These are phyloP conservation scores for Drosophila austrosaltans DNA, from an alignment of 2,888 invertebrate genomes.

Conservation along the genomic window DNA sequence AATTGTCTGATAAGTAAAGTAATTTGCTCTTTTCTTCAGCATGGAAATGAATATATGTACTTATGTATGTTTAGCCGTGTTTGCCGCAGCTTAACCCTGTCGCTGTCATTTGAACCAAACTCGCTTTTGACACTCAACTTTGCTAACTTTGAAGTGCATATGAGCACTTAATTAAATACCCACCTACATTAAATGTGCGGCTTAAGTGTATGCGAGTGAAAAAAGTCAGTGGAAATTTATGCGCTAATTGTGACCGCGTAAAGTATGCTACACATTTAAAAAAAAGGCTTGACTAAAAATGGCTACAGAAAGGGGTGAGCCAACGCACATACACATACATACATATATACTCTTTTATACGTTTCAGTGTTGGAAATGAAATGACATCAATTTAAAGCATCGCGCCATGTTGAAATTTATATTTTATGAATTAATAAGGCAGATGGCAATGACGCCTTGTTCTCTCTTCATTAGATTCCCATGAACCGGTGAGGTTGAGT, in stretches of 20 bases:
- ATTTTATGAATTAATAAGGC: conserved; percentile 72
- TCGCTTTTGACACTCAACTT: conserved; percentile 11
- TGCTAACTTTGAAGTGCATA: conserved; percentile 22
- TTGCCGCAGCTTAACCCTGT: conserved; percentile 21
- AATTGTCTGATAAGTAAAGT: neutral
- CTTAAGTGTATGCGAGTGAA: conserved; percentile 13
- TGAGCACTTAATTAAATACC: conserved; percentile 41
- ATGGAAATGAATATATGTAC: neutral
- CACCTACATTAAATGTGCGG: conserved; percentile 25
- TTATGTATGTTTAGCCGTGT: neutral
- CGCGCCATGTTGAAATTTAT: conserved; percentile 44
- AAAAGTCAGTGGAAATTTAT: conserved; percentile 48
- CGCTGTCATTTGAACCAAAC: neutral
- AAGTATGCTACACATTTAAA: conserved; percentile 32
- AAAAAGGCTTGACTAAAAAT: conserved; percentile 39
- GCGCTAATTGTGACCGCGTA: conserved; percentile 45
- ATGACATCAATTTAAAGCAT: conserved; percentile 62
- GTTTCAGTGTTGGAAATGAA: conserved; percentile 33
- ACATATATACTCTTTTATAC: neutral
- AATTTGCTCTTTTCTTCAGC: neutral
- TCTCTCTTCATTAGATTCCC: conserved; percentile 51
- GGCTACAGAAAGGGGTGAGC: conserved; percentile 30
- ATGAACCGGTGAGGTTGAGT: conserved; percentile 17
- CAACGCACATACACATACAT: neutral
- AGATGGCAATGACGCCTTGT: conserved; percentile 51